A percentile compares a stretch with the other conserved stretches of the same genome.
These are phyloP conservation scores for Drosophila virilis DNA, from an alignment of 1,140 invertebrate species.

Conservation along the genomic window DNA sequence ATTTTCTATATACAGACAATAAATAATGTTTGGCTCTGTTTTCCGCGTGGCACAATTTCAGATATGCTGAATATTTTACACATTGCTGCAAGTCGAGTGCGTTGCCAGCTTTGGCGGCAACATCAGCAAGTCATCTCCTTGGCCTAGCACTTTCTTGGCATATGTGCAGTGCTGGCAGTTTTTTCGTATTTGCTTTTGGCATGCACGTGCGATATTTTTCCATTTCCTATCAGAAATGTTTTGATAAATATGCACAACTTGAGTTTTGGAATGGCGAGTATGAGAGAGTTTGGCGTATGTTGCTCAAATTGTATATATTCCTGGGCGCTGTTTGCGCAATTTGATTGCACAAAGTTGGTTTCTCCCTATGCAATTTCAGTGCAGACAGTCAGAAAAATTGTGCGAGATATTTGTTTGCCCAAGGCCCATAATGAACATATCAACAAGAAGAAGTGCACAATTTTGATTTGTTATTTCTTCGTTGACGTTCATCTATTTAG, in stretches of 20 bases:
- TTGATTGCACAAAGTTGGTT: slow-evolving; percentile 79
- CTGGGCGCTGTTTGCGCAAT: slow-evolving; percentile 62
- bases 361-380: slow-evolving; percentile 62
- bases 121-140: slow-evolving; percentile 20
- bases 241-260: slow-evolving; percentile 79
- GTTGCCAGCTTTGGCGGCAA: slow-evolving; percentile 10
- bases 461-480: slow-evolving; percentile 45
- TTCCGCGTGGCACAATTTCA: slow-evolving; percentile 65
- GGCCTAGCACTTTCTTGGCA: slow-evolving; percentile 27
- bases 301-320: slow-evolving; percentile 24
- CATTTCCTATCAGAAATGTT: slow-evolving; percentile 73
- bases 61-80: slow-evolving; percentile 66
- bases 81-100: slow-evolving; percentile 55
- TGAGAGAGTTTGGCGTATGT: background rate
- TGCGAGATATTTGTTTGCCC: slow-evolving; percentile 36
- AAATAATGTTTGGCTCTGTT: slow-evolving; percentile 72
- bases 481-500: background rate
- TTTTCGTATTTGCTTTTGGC: slow-evolving; percentile 69
- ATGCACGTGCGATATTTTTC: slow-evolving; percentile 70
- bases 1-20: slow-evolving; percentile 57
- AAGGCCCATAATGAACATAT: slow-evolving; percentile 71
- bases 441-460: slow-evolving; percentile 51
- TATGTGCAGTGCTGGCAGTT: slow-evolving; percentile 48
- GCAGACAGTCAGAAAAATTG: slow-evolving; percentile 48
- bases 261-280: slow-evolving; percentile 64